Conservation (phyloP, 2,113 vertebrate genomes). For the Mesocricetus auratus region DNA sequence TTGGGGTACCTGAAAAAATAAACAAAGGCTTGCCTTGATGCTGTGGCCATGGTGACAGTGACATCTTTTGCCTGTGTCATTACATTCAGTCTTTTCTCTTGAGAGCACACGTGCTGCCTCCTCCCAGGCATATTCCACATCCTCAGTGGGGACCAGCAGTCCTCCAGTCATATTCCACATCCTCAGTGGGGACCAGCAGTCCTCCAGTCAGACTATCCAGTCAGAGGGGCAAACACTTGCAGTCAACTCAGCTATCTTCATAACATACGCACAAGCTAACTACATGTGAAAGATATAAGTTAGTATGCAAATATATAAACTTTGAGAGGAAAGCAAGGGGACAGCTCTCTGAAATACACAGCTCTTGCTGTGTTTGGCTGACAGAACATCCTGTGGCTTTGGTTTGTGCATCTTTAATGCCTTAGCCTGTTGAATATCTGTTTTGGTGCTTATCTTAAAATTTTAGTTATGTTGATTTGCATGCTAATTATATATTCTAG, state of each 20-base stretch:
- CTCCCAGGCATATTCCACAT: not conserved
- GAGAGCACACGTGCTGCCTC: not conserved
- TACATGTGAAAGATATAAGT: not conserved
- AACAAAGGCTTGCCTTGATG: not conserved
- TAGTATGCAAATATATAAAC: not conserved
- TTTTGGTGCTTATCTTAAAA: not conserved
- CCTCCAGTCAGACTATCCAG: not conserved
- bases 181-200: not conserved
- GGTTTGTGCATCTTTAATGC: not conserved
- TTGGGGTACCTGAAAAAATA: not conserved
- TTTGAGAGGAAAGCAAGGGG: not conserved
- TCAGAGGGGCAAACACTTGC: not conserved
- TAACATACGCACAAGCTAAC: not conserved
- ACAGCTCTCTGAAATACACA: not conserved
- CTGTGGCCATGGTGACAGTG: not conserved
- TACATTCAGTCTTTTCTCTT: not conserved
- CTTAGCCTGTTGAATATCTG: not conserved
- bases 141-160: not conserved
- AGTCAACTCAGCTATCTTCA: not conserved
- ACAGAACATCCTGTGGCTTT: not conserved
- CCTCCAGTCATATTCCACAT: not conserved
- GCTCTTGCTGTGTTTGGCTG: not conserved
- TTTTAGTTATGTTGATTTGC: not conserved
- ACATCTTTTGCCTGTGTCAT: not conserved
- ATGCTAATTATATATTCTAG: not conserved